These are phyloP conservation scores for Erebia ligea DNA, from an alignment of 2,888 invertebrate species.

Conservation along the genomic window DNA sequence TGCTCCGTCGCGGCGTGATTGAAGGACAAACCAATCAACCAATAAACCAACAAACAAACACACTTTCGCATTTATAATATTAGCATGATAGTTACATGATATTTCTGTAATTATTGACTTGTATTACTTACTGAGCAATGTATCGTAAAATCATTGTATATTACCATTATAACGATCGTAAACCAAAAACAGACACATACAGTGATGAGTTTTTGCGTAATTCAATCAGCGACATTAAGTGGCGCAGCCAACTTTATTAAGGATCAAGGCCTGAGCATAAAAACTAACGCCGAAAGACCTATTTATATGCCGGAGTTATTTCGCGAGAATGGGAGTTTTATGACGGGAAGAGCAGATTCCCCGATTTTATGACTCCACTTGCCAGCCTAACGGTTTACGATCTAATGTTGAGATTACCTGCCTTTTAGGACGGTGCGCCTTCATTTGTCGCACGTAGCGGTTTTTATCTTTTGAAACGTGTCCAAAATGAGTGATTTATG, in stretches of 20 bases:
- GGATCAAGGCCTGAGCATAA: conserved; percentile 33
- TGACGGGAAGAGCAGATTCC: conserved; percentile 47
- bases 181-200: conserved; percentile 20
- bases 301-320: conserved; percentile 47
- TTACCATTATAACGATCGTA: background rate
- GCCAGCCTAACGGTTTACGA: conserved; percentile 46
- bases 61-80: too few species aligned
- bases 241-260: conserved; percentile 28
- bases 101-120: too few species aligned
- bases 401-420: conserved; percentile 36
- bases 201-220: conserved; percentile 14
- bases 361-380: conserved; percentile 48
- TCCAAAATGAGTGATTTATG: conserved; percentile 17
- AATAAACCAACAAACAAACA: too few species aligned
- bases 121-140: too few species aligned
- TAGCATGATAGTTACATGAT: too few species aligned
- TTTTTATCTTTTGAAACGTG: conserved; percentile 12
- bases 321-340: conserved; percentile 47
- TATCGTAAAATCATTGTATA: too few species aligned
- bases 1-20: too few species aligned
- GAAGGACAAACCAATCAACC: too few species aligned
- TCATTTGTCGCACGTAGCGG: conserved; percentile 27
- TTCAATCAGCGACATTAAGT: conserved; percentile 23
- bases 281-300: conserved; percentile 41
- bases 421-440: conserved; percentile 35